Evolutionary conservation across 1,140 invertebrate genomes (phyloP), one percentile per base, ranked within the genome.

Genomic region (Trachelipus rathkii): DNA sequence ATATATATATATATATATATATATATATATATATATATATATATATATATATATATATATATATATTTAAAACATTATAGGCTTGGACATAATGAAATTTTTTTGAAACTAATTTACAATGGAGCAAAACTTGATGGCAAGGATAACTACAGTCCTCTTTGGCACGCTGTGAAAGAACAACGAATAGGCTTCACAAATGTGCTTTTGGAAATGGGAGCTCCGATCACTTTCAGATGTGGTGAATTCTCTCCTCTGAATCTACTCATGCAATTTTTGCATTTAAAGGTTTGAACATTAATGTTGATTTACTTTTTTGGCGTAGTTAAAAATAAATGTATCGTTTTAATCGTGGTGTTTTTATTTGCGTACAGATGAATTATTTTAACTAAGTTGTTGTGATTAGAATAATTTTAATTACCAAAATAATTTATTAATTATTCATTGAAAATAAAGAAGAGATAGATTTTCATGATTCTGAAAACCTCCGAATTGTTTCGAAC

Each of bases 141-240:
- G 10, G 78, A 79, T 53, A 76, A 74, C 68, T 79, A 74, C 74
- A 79, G 76, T 0, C 78, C 78, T 2, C 43, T 79, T 46, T 79
- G 75, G 78, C 74, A 73, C 50, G 78, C 78, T 10, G 78, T 79
- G 23, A 79, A 79, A 53, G 78, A 79, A 33, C 78, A 79, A 50
- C 66, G 78, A n/a, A 23, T 74, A 1, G 10, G 10, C 50, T 79
- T 76, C 44, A 75, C 76, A 15, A 50, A 45, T 10, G 10, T 46
- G 13, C 75, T 79, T 0, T 19, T 79, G 23, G 44, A 74, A n/a
- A 10, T 33, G 10, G 78, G 78, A 8, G 74, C 78, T 10, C 78
- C 78, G 0, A 71, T 79, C 10, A 44, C 66, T 10, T 79, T 53
- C 68, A 73, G 67, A 13, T 19, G 50, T 9, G 74, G 74, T 15